Percentiles rank a stretch among this genome's conserved stretches.
These are phyloP conservation scores for Noctuana brunneofusca DNA, from an alignment of 2,888 invertebrate species.

Conservation along the genomic window DNA sequence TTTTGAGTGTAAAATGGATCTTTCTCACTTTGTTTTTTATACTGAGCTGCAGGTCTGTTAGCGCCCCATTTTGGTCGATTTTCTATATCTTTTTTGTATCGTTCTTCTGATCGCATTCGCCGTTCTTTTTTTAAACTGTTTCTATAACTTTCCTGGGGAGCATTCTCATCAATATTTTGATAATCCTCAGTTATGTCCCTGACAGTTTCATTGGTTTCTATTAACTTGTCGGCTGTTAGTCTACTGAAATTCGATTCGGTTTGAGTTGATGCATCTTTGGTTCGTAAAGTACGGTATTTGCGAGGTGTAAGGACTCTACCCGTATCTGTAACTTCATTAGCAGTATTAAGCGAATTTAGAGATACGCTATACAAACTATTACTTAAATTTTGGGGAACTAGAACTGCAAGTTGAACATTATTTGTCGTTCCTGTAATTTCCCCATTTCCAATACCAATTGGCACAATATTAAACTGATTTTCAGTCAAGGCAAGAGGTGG, in stretches of 20 bases:
- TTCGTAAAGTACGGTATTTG: conserved; percentile 73
- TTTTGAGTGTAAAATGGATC: conserved; percentile 91
- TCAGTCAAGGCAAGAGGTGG: conserved; percentile 70
- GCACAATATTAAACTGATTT: conserved; percentile 73
- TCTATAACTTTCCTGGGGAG: conserved; percentile 75
- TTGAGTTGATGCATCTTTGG: conserved; percentile 87
- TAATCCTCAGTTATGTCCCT: conserved; percentile 80
- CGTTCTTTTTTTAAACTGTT: conserved; percentile 78
- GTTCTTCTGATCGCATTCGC: conserved; percentile 78
- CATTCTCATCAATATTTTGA: conserved; percentile 76
- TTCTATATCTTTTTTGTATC: conserved; percentile 82
- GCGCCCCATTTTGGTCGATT: conserved; percentile 90
- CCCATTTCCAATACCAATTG: conserved; percentile 67
- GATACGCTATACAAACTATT: conserved; percentile 73
- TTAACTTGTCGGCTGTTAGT: conserved; percentile 57
- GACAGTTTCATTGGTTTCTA: conserved; percentile 63
- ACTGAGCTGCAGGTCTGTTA: conserved; percentile 90
- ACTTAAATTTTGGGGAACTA: conserved; percentile 79
- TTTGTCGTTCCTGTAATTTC: conserved; percentile 71
- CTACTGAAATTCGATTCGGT: conserved; percentile 77
- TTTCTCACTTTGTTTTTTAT: conserved; percentile 94
- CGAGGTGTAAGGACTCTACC: conserved; percentile 71
- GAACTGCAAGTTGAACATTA: conserved; percentile 83
- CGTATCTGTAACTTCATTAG: conserved; percentile 59
- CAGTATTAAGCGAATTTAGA: conserved; percentile 66